Evolutionary conservation across 2,888 invertebrate species (phyloP).

Genomic region (Apodemia mormo): DNA sequence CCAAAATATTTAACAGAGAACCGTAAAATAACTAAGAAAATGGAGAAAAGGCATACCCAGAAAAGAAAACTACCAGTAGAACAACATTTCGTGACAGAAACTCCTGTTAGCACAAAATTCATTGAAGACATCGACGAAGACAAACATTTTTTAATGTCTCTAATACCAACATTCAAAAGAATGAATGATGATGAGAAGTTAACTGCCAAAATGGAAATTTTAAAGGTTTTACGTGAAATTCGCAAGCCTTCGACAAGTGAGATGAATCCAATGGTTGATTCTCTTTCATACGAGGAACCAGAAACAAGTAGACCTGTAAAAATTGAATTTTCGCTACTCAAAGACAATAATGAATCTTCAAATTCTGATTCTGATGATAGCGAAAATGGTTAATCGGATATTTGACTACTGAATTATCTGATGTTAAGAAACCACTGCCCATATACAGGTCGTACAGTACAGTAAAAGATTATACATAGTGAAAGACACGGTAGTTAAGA

Average conservation of each 20-base stretch:
- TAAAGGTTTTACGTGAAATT: constrained; percentile 47
- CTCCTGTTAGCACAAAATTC: background rate
- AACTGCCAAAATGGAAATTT: constrained; percentile 49
- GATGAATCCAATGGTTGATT: constrained; percentile 23
- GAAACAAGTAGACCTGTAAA: constrained; percentile 2
- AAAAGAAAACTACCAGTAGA: constrained; percentile 14
- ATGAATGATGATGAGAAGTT: constrained; percentile 52
- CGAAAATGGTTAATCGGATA: constrained; percentile 20
- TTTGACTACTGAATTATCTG: no score
- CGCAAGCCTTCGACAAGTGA: constrained; percentile 22
- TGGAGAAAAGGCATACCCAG: background rate
- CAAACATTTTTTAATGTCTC: constrained; percentile 50
- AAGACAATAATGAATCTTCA: background rate
- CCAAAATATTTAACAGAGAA: background rate
- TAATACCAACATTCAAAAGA: constrained; percentile 49
- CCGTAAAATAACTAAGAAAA: background rate
- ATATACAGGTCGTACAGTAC: no score
- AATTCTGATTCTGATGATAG: constrained; percentile 23
- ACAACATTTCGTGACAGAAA: constrained; percentile 9
- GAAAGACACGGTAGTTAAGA: no score
- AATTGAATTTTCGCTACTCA: background rate
- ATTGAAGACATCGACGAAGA: constrained; percentile 46
- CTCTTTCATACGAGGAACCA: constrained; percentile 19
- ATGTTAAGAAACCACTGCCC: no score
- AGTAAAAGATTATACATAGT: no score